Evolutionary conservation across 2,888 invertebrate species (phyloP).

Genomic region (Anthrax anthrax): DNA sequence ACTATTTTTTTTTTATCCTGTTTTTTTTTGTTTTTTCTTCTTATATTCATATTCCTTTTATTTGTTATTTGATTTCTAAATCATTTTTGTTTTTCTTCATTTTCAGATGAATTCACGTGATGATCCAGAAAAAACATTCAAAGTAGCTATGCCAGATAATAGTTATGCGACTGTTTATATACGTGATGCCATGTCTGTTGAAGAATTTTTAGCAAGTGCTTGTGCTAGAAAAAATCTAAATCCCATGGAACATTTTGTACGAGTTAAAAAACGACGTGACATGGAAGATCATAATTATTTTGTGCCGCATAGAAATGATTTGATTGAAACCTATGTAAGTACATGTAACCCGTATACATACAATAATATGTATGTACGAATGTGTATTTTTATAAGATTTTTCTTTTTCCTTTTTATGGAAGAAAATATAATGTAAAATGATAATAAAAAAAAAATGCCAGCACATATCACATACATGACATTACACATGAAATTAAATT

Average conservation of each 20-base stretch:
- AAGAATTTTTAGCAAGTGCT: constrained; percentile 85
- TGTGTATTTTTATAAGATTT: background rate
- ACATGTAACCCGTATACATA: constrained; percentile 4
- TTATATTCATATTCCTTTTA: background rate
- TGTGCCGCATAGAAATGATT: constrained; percentile 86
- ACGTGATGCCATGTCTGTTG: constrained; percentile 85
- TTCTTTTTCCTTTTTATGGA: too few species aligned
- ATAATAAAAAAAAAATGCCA: too few species aligned
- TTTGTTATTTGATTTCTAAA: background rate
- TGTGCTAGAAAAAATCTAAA: constrained; percentile 85
- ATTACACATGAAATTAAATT: too few species aligned
- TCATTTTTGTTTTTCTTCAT: constrained; percentile 20
- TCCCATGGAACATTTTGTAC: constrained; percentile 89
- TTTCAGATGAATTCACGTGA: constrained; percentile 72
- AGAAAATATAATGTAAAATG: too few species aligned
- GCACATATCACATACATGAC: too few species aligned
- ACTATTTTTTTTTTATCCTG: too few species aligned
- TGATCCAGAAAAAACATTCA: constrained; percentile 74
- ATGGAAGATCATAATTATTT: constrained; percentile 95
- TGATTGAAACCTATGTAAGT: constrained; percentile 91
- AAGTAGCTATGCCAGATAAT: constrained; percentile 79
- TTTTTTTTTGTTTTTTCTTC: background rate
- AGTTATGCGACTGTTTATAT: constrained; percentile 70
- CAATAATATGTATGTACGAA: too few species aligned
- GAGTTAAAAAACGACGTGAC: constrained; percentile 85